Evolutionary conservation across 2,113 vertebrate genomes (phyloP), one percentile per base, ranked within the genome.

Genomic region (Ornithorhynchus anatinus): DNA sequence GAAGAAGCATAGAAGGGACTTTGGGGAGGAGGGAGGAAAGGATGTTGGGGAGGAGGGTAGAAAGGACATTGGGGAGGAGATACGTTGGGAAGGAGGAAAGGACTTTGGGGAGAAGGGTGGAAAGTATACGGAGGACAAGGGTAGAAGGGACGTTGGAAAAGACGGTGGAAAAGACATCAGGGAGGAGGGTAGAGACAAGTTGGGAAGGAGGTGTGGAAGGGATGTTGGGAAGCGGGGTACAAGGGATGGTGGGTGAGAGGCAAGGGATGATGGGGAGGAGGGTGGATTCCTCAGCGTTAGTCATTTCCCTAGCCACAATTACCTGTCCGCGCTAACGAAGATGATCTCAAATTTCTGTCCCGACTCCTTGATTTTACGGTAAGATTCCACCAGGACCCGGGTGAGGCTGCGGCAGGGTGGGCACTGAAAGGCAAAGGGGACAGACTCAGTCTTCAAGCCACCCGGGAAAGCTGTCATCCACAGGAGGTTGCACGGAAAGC

Each of bases 281-380:
- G 7, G 13, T 8, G 1, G 3, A 10, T 10, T 6, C 20, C 1
- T 10, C 47, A 35, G 23, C 22, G n/a, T n/a, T n/a, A n/a, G n/a
- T n/a, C 40, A 5, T 17, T 20, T 14, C 33, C 14, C 29, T 22
- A 1, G 23, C 14, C 4, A 4, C 1, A 40, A 13, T 90, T 87
- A 99, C 98, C 98, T 96, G 95, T 99, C 98, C 25, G 98, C 97
- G 4, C 98, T 99, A 69, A 99, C 96, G 0, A 99, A 97, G 77
- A 99, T 94, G 1, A 99, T 99, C 94, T 99, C 97, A 83, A 99
- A 99, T 81, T 97, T 97, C 65, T 98, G 94, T 5, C 97, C 97
- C 0, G 94, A 91, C 70, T 99, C 98, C 88, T 99, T 98, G 81
- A 99, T 93, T 63, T 93, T 95, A 47, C 95, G 87, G 86, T 99